phyloP scores from a whole-genome alignment of 1,140 invertebrate species.

The Matsumurasca onukii region DNA sequence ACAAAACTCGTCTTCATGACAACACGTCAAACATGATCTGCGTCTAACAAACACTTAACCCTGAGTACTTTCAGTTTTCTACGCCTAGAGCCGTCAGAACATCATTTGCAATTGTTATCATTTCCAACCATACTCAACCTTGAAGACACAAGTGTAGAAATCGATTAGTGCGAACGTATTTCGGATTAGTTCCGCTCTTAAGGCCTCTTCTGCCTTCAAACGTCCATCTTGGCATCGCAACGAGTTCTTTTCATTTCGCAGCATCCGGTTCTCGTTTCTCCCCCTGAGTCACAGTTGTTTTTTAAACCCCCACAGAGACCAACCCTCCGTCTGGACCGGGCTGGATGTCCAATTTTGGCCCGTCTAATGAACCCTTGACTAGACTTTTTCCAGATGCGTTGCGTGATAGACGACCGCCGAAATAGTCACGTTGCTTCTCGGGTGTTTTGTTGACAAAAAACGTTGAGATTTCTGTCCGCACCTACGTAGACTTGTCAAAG shows the following conservation, averaged over 20 bases:
- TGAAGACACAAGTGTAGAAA: conserved; percentile 4
- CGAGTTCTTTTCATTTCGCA: background rate
- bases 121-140: background rate
- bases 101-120: background rate
- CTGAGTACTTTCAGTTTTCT: too few species aligned
- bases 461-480: background rate
- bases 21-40: too few species aligned
- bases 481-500: conserved; percentile 10
- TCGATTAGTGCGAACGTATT: background rate
- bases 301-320: conserved; percentile 19
- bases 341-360: conserved; percentile 2
- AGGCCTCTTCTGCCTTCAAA: background rate
- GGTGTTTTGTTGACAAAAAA: background rate
- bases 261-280: conserved; percentile 11
- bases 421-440: background rate
- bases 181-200: background rate
- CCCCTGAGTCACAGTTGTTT: conserved; percentile 3
- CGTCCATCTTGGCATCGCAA: background rate
- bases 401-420: background rate
- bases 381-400: conserved; percentile 18
- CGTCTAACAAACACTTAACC: too few species aligned
- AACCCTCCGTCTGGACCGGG: background rate
- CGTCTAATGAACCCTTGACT: conserved; percentile 8
- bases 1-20: too few species aligned
- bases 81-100: too few species aligned